These are phyloP conservation scores for Coregonus ussuriensis DNA, from an alignment of 2,797 vertebrate species.

Conservation along the genomic window DNA sequence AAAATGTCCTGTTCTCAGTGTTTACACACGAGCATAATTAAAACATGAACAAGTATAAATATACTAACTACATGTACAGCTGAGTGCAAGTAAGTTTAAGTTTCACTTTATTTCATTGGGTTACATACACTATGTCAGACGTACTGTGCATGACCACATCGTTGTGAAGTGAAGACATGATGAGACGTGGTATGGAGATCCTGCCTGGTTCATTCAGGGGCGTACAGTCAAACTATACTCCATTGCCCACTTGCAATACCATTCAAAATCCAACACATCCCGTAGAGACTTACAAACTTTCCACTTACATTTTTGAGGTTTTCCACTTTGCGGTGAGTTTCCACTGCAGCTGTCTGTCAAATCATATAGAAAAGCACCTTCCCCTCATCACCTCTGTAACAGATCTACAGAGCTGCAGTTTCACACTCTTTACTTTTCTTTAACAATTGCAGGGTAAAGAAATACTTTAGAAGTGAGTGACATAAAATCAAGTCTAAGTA, in stretches of 20 bases:
- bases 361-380: neutral
- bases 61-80: neutral
- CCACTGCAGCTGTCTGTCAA: neutral
- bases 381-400: too few species aligned
- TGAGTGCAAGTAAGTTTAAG: neutral
- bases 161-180: neutral
- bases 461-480: neutral
- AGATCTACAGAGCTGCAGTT: neutral
- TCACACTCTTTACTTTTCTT: neutral
- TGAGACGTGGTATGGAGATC: neutral
- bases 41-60: neutral
- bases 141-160: neutral
- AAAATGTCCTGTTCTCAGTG: neutral
- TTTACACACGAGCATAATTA: constrained; percentile 14
- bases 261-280: too few species aligned
- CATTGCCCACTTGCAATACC: too few species aligned
- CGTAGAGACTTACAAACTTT: too few species aligned
- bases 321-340: neutral
- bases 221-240: neutral
- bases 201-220: neutral
- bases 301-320: too few species aligned
- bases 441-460: neutral
- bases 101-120: neutral
- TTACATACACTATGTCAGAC: neutral
- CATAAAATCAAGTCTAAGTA: neutral